phyloP scores from a whole-genome alignment of 2,113 vertebrate species.

The Crotalus horridus region DNA sequence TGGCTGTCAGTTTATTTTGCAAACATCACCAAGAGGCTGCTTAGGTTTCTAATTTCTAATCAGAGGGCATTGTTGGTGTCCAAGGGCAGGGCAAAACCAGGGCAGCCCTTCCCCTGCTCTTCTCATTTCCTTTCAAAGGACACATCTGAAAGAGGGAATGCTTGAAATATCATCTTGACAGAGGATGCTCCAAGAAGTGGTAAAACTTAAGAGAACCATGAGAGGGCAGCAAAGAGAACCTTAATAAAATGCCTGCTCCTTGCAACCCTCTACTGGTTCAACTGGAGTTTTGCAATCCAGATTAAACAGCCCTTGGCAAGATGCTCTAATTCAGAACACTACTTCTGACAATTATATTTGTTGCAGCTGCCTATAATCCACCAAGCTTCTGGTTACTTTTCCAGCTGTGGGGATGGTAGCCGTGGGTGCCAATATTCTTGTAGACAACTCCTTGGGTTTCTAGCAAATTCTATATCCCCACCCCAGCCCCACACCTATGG shows the following conservation, averaged over 20 bases:
- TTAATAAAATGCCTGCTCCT: not conserved
- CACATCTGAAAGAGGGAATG: not conserved
- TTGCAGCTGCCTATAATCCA: not conserved
- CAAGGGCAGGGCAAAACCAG: not conserved
- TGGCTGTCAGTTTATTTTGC: not conserved
- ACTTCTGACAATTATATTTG: not conserved
- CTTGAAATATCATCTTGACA: not conserved
- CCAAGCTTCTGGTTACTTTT: not conserved
- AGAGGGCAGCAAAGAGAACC: not conserved
- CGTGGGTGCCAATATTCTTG: not conserved
- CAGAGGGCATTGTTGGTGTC: not conserved
- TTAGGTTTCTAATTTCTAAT: not conserved
- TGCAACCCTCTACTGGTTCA: not conserved
- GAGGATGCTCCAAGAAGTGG: not conserved
- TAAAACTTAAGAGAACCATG: not conserved
- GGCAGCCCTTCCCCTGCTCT: not conserved
- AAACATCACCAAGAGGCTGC: not conserved
- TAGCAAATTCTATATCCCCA: not conserved
- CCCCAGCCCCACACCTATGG: not conserved
- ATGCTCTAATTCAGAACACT: not conserved
- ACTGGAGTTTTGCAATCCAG: not conserved
- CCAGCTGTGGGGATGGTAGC: not conserved
- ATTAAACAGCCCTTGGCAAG: not conserved
- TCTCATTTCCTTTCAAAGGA: not conserved
- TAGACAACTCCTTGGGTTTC: not conserved